Base-by-base conservation (phyloP, 2,797 vertebrate species). In the Calcarius lapponicus region DNA sequence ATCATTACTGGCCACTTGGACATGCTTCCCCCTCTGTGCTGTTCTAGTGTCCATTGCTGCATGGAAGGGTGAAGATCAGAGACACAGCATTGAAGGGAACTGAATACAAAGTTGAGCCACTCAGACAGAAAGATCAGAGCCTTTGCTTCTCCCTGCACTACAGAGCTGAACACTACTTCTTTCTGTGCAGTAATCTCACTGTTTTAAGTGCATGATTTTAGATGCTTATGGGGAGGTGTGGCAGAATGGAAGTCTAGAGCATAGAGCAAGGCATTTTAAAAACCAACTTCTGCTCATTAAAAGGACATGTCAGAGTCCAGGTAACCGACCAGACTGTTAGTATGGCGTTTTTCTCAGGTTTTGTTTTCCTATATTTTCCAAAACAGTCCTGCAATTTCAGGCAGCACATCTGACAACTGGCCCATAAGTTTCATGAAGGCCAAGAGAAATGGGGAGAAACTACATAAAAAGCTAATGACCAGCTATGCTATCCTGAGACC, bases 331-430 rank as follows among this genome's bases (percentile, higher is more conserved):
- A 56, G 32, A 56, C 32, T 56, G 32, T n/a, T 22, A 56, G 21
- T 22, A n/a, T n/a, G 2, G 1, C n/a, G 54, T 22, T 56, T 22
- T 56, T n/a, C 32, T n/a, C 1, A 1, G 22, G 26, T 4, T 21
- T 32, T n/a, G 22, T 56, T 22, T n/a, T 10, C 22, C 54, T n/a
- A 9, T 22, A 22, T 56, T 56, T 56, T 56, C 54, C 32, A 56
- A 34, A 57, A 16, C 54, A 24, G 21, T 57, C 54, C 9, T 34
- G 32, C 54, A 24, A 24, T n/a, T 34, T 57, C 54, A 57, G 54
- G 32, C 21, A 34, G 32, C 17, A 79, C 56, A 14, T 56, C 42
- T 80, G 48, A 80, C 7, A 72, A 47, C 32, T 57, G 54, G 18
- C 14, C n/a, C 26, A 1, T 20, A 50, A 50, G 2, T 61, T 84